Conservation (phyloP, 92 coral and sea anemone genomes). For the Virgularia gustaviana region DNA sequence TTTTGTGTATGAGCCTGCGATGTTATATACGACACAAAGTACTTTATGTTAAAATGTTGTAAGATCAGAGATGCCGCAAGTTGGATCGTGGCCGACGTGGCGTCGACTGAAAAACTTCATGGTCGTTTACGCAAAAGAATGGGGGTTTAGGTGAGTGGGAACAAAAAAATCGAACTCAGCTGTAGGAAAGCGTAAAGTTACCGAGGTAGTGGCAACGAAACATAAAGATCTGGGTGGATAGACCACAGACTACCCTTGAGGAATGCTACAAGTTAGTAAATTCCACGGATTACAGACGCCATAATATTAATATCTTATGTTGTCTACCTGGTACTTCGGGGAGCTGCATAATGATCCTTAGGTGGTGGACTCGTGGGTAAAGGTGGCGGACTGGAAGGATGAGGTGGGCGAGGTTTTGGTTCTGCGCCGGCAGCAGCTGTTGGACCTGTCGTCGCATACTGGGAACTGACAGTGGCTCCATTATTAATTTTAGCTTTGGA, state of each 20-base stretch:
- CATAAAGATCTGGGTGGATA: neutral
- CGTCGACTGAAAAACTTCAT: too few relatives aligned
- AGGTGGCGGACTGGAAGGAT: conserved; percentile 69
- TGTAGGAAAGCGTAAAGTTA: too few relatives aligned
- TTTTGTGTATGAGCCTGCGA: too few relatives aligned
- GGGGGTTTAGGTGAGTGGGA: too few relatives aligned
- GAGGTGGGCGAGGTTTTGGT: neutral
- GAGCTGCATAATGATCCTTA: conserved; percentile 60
- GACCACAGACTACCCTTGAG: neutral
- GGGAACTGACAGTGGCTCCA: conserved; percentile 19
- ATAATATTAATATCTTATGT: neutral
- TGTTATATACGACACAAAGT: too few relatives aligned
- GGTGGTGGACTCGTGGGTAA: conserved; percentile 87
- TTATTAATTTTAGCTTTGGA: conserved; percentile 14
- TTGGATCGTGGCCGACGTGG: too few relatives aligned
- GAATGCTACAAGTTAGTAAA: too few relatives aligned
- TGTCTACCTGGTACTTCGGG: conserved; percentile 71
- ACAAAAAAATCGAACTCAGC: too few relatives aligned
- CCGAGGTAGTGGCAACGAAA: too few relatives aligned
- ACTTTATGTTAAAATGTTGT: too few relatives aligned
- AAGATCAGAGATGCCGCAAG: too few relatives aligned
- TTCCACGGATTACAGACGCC: neutral
- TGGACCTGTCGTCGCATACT: conserved; percentile 38
- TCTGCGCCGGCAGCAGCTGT: conserved; percentile 23
- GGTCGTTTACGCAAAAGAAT: too few relatives aligned